These are phyloP conservation scores for Himalopsyche japonica DNA, from an alignment of 2,888 invertebrate genomes.

Conservation along the genomic window DNA sequence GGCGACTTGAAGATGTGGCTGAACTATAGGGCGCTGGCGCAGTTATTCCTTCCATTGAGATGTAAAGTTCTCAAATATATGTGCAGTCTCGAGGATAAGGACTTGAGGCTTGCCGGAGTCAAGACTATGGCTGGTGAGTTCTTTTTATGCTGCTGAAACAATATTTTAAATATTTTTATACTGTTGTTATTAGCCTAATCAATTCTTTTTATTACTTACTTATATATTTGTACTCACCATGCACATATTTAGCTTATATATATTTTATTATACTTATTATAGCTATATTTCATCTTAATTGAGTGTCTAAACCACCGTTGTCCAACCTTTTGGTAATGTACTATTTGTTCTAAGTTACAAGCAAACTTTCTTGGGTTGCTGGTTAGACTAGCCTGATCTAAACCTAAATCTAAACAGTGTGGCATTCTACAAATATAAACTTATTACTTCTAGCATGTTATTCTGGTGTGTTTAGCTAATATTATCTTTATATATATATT, in stretches of 20 bases:
- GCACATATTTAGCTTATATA: neutral
- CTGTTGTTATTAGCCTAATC: neutral
- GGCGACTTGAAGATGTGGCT: slow-evolving; percentile 93
- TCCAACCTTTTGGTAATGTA: too few species aligned
- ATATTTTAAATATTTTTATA: neutral
- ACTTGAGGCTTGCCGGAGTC: slow-evolving; percentile 83
- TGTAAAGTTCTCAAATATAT: slow-evolving; percentile 88
- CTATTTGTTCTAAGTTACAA: too few species aligned
- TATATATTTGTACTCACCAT: neutral
- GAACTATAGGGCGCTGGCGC: slow-evolving; percentile 87
- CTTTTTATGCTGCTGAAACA: neutral
- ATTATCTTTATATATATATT: too few species aligned
- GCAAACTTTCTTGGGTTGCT: too few species aligned
- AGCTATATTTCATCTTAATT: too few species aligned
- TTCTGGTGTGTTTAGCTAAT: too few species aligned
- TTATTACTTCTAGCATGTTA: too few species aligned
- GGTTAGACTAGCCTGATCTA: too few species aligned
- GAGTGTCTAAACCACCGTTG: too few species aligned
- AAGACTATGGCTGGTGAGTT: slow-evolving; percentile 87
- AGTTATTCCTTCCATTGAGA: slow-evolving; percentile 84
- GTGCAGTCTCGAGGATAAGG: slow-evolving; percentile 91
- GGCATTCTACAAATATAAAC: too few species aligned
- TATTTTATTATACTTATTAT: too few species aligned
- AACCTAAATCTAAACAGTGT: too few species aligned
- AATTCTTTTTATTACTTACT: neutral